A percentile compares a stretch with the other conserved stretches of the same genome.
Evolutionary conservation across 2,888 invertebrate species (phyloP).

Genomic region (Drosophila nr. perissopoda): DNA sequence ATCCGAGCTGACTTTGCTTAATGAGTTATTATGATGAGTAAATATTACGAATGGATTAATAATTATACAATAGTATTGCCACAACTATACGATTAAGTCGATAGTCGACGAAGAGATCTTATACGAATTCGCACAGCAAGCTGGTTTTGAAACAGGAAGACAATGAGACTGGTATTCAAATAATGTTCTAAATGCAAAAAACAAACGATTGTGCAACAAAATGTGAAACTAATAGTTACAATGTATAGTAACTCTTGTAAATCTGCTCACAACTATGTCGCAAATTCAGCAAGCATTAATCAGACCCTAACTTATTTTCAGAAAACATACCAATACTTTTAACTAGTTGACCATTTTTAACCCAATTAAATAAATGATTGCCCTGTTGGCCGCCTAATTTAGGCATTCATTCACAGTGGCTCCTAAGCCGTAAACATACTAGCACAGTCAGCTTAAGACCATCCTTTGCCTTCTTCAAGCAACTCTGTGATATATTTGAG

Average conservation of each 20-base stretch:
- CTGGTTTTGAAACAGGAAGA: slow-evolving; percentile 40
- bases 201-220: not conserved
- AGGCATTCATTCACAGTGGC: slow-evolving; percentile 14
- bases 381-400: slow-evolving; percentile 20
- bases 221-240: not conserved
- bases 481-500: slow-evolving; percentile 32
- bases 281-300: not conserved
- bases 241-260: not conserved
- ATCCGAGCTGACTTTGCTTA: slow-evolving; percentile 31
- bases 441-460: slow-evolving; percentile 13
- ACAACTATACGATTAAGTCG: slow-evolving; percentile 19
- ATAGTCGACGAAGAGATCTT: slow-evolving; percentile 26
- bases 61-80: slow-evolving; percentile 28
- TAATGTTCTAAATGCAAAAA: not conserved
- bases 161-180: not conserved
- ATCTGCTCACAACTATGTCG: not conserved
- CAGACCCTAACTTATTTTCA: not conserved
- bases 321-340: not conserved
- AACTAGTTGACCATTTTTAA: not conserved
- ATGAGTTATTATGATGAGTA: slow-evolving; percentile 45
- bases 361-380: slow-evolving; percentile 28
- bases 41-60: slow-evolving; percentile 30
- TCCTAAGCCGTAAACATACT: not conserved
- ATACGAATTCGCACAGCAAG: slow-evolving; percentile 4
- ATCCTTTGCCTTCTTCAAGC: slow-evolving; percentile 33